A percentile compares a stretch with the other conserved stretches of the same genome.
Evolutionary conservation across 2,113 vertebrate genomes (phyloP).

Genomic region (Boulengeromyrus knoepffleri): DNA sequence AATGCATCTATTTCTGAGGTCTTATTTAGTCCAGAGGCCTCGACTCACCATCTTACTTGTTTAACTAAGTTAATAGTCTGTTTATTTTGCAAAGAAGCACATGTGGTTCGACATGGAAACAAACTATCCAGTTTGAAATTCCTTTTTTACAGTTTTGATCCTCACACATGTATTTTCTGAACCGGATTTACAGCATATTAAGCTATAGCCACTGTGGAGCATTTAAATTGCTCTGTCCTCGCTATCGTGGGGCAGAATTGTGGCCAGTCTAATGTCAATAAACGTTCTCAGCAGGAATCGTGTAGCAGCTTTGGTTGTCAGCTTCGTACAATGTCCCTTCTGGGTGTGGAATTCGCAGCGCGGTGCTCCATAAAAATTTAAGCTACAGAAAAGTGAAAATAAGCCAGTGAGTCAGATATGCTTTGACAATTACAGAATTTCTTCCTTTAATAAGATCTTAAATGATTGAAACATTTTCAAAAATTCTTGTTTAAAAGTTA

Average conservation of each 20-base stretch:
- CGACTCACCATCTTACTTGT: neutral
- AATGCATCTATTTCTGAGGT: slow-evolving; percentile 16
- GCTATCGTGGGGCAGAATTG: neutral
- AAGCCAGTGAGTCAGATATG: neutral
- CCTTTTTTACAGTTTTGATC: neutral
- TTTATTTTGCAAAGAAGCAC: neutral
- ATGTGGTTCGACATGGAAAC: neutral
- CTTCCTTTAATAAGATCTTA: neutral
- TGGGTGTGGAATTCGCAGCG: neutral
- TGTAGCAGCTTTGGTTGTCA: neutral
- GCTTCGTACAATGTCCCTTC: neutral
- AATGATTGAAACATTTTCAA: neutral
- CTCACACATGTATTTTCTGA: neutral
- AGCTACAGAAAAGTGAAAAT: neutral
- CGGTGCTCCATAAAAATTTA: neutral
- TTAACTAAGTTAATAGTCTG: slow-evolving; percentile 8
- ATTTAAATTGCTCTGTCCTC: neutral
- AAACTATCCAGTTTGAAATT: neutral
- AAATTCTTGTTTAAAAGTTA: neutral
- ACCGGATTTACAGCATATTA: neutral
- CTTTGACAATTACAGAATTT: neutral
- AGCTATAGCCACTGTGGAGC: neutral
- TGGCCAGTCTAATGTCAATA: neutral
- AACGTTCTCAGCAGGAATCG: neutral
- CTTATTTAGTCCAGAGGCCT: slow-evolving; percentile 18